Conservation (phyloP, 2,113 vertebrate genomes). For the Megalops atlanticus region DNA sequence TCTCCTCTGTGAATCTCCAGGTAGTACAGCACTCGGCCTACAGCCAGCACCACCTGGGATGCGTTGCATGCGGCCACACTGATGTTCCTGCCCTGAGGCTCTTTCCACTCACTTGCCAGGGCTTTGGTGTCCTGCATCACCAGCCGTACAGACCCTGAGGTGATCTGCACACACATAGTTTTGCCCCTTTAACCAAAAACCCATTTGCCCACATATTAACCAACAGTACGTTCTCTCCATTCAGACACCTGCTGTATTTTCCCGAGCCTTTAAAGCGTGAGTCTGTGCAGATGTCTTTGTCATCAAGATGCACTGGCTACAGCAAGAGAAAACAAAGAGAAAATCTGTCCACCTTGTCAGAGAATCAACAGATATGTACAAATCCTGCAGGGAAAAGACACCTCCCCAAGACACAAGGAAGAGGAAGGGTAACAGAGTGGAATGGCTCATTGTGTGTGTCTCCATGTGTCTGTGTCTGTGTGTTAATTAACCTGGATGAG, state of each 20-base stretch:
- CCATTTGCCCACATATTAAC: background rate
- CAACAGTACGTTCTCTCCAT: background rate
- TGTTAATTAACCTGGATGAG: slow-evolving; percentile 84
- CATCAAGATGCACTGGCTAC: too few species aligned
- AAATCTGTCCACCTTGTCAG: too few species aligned
- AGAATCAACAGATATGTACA: too few species aligned
- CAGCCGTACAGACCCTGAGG: slow-evolving; percentile 89
- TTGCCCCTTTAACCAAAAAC: background rate
- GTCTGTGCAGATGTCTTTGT: too few species aligned
- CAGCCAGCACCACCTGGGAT: slow-evolving; percentile 93
- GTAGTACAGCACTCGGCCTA: slow-evolving; percentile 92
- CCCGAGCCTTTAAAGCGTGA: too few species aligned
- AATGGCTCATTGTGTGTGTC: background rate
- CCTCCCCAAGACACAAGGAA: background rate
- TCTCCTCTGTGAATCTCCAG: slow-evolving; percentile 92
- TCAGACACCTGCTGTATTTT: too few species aligned
- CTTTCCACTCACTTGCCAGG: slow-evolving; percentile 95
- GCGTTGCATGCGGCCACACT: slow-evolving; percentile 96
- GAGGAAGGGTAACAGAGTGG: background rate
- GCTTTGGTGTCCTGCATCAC: slow-evolving; percentile 94
- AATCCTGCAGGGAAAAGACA: background rate
- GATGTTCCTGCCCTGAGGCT: slow-evolving; percentile 94
- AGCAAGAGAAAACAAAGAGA: too few species aligned
- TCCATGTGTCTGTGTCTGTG: background rate
- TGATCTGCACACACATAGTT: slow-evolving; percentile 77